Percentiles rank a stretch among this genome's conserved stretches.
Evolutionary conservation across 2,113 vertebrate genomes (phyloP).

Genomic region (Podarcis cretensis): DNA sequence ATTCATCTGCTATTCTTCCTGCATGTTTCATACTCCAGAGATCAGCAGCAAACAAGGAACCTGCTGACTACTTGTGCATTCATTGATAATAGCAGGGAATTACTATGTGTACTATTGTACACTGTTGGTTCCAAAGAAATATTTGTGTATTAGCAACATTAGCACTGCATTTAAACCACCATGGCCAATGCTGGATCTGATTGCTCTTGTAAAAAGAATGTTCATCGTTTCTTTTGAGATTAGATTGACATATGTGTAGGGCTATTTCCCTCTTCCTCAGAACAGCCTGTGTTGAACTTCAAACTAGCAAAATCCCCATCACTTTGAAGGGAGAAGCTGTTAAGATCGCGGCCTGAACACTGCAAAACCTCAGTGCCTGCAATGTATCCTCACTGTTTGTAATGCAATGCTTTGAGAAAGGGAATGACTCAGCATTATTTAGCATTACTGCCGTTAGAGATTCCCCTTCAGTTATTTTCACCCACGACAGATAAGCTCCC

Average conservation of each 20-base stretch:
- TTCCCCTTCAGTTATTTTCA: neutral
- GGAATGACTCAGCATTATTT: neutral
- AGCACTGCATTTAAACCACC: neutral
- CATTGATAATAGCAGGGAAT: neutral
- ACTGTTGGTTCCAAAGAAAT: neutral
- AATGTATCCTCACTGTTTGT: neutral
- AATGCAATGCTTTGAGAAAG: neutral
- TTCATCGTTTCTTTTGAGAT: neutral
- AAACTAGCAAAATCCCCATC: neutral
- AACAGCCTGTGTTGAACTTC: neutral
- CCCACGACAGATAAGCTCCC: neutral
- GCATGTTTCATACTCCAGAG: neutral
- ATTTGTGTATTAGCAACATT: neutral
- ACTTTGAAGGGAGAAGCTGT: too few species aligned
- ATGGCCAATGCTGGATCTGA: accelerated
- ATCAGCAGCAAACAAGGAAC: neutral
- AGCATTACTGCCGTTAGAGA: neutral
- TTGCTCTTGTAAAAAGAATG: neutral
- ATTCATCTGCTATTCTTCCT: neutral
- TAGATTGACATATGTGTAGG: neutral
- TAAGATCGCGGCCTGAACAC: too few species aligned
- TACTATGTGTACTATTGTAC: neutral
- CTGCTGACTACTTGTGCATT: neutral
- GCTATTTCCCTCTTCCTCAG: neutral
- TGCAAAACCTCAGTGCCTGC: neutral